Conservation (phyloP, 2,888 invertebrate genomes). For the Pandemis heparana region DNA sequence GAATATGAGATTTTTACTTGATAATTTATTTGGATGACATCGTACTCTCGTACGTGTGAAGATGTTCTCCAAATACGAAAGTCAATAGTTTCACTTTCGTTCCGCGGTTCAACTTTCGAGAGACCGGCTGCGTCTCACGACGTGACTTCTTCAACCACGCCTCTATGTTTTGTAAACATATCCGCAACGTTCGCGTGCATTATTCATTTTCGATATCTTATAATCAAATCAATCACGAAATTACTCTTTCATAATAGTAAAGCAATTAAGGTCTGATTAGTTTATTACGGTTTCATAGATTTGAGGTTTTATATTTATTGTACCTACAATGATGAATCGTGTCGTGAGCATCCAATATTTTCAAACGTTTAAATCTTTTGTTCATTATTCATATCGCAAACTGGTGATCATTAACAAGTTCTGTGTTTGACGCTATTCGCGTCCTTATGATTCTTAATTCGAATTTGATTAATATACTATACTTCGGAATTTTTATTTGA, state of each 20-base stretch:
- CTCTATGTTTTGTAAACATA: slow-evolving; percentile 66
- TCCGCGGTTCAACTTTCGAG: slow-evolving; percentile 70
- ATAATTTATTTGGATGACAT: slow-evolving; percentile 61
- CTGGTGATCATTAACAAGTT: neutral
- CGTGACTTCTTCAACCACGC: slow-evolving; percentile 61
- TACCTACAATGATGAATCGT: neutral
- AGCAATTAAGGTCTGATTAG: slow-evolving; percentile 11
- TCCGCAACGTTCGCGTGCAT: slow-evolving; percentile 47
- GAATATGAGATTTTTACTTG: slow-evolving; percentile 13
- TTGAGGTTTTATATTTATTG: slow-evolving; percentile 5
- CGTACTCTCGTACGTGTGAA: slow-evolving; percentile 53
- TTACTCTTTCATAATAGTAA: slow-evolving; percentile 19
- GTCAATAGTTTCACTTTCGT: slow-evolving; percentile 78
- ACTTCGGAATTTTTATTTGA: slow-evolving; percentile 34
- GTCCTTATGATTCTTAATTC: slow-evolving; percentile 24
- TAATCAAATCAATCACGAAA: slow-evolving; percentile 32
- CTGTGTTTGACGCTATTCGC: neutral
- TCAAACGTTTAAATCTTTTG: neutral
- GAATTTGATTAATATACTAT: slow-evolving; percentile 27
- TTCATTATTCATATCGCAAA: neutral
- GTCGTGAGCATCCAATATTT: neutral
- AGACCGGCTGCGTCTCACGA: slow-evolving; percentile 48
- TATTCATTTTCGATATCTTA: slow-evolving; percentile 45
- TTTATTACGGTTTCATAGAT: slow-evolving; percentile 22
- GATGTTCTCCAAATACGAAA: slow-evolving; percentile 62